These are phyloP conservation scores for Oreochromis spilurus DNA, from an alignment of 2,113 vertebrate species.

Conservation along the genomic window DNA sequence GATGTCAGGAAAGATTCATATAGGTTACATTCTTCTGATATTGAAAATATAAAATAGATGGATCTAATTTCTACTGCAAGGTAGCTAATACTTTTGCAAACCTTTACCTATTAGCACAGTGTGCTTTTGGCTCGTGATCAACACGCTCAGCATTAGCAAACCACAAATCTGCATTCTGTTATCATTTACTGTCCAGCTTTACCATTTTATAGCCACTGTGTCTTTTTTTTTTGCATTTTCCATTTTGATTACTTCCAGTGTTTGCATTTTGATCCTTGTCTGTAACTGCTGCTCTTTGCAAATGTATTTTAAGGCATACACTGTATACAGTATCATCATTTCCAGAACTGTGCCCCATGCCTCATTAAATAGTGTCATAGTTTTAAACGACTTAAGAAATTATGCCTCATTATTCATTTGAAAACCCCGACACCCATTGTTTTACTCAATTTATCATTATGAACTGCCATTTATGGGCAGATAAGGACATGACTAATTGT, in stretches of 20 bases:
- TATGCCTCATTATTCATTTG: neutral
- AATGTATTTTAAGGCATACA: neutral
- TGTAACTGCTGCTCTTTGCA: neutral
- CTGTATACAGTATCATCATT: neutral
- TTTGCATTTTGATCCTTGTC: neutral
- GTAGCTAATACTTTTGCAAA: neutral
- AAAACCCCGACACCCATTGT: neutral
- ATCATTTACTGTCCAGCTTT: neutral
- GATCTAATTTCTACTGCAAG: neutral
- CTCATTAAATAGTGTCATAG: neutral
- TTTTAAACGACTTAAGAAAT: neutral
- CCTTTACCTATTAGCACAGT: neutral
- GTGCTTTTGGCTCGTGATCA: neutral
- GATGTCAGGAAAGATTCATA: neutral
- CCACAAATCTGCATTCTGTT: neutral
- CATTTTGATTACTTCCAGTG: neutral
- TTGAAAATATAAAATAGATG: neutral
- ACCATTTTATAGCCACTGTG: fast-evolving
- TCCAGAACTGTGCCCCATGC: neutral
- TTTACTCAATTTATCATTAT: neutral
- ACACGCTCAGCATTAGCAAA: neutral
- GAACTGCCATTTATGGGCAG: neutral
- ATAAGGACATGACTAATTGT: neutral
- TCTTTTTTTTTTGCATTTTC: neutral
- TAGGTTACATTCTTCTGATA: neutral